Evolutionary conservation across 2,113 vertebrate species (phyloP), one percentile per base, ranked within the genome.

Genomic region (Menura novaehollandiae): DNA sequence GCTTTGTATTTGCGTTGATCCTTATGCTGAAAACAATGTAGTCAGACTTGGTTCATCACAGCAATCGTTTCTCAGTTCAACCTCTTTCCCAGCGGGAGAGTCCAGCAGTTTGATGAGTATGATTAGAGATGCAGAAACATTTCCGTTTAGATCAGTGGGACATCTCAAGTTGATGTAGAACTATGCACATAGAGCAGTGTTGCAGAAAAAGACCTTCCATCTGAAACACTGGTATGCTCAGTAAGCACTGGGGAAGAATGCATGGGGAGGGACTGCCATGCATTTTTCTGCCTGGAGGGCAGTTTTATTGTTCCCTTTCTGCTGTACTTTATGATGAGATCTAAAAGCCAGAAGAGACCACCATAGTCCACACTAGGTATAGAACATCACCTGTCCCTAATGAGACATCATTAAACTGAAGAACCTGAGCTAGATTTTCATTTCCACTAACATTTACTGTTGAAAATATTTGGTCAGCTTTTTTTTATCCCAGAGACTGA

Each of bases 121-220:
- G 81, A 84, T 91, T 81, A 93, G 76, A 51, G 64, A 78, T 75
- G 69, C 56, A 67, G 81, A 59, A 91, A 47, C 60, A 35, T 43
- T 78, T 84, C 64, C 6, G 3, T 59, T 87, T 80, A 35, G 47
- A 93, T 74, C 76, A 89, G 87, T 91, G 81, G 64, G 84, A 72
- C 49, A 37, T 5, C 68, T 84, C 2, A 5, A 62, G 46, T 1
- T 87, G 64, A 51, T 74, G 43, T 27, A 67, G 51, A 86, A 37
- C 44, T 84, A 41, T 9, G 17, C 19, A 32, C 27, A 4, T 15
- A 87, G 6, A 46, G 43, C 91, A 66, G 53, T 7, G 20, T 81
- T 89, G 63, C 4, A 2, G 73, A 46, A 87, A 80, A 88, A 46
- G 28, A 44, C 46, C 3, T 44, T 84, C 63, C 58, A 30, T 37